These are phyloP conservation scores for Troilus luridus DNA, from an alignment of 2,888 invertebrate genomes.

Conservation along the genomic window DNA sequence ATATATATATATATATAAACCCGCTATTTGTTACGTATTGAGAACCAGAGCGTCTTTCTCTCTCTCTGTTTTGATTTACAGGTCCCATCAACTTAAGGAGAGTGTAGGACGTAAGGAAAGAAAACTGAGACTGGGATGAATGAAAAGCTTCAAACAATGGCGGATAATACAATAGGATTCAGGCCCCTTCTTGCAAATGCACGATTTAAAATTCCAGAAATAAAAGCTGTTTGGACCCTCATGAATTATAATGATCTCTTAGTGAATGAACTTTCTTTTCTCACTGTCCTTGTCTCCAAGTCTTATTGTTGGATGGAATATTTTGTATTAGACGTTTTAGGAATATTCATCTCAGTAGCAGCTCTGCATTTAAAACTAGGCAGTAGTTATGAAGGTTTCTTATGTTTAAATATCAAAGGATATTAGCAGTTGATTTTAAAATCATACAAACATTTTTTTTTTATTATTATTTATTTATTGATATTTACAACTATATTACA, in stretches of 20 bases:
- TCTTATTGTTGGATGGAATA: not conserved
- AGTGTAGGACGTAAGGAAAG: not conserved
- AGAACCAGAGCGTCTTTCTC: not conserved
- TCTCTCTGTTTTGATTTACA: not conserved
- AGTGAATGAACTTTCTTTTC: not conserved
- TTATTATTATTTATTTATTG: no score
- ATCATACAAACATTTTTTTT: no score
- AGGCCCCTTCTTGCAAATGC: not conserved
- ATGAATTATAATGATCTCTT: not conserved
- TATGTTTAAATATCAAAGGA: not conserved
- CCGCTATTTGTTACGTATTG: not conserved
- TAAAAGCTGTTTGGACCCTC: not conserved
- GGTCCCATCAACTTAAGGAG: not conserved
- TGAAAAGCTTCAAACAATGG: not conserved
- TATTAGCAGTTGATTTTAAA: not conserved
- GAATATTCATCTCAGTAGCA: not conserved
- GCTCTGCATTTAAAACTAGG: not conserved
- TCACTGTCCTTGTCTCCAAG: not conserved
- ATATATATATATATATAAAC: no score
- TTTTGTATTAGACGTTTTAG: not conserved
- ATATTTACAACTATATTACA: no score
- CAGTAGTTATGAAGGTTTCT: not conserved
- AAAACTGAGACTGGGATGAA: not conserved
- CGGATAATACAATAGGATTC: not conserved
- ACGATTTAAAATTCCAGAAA: slow-evolving; percentile 23